Percentiles rank a stretch among this genome's conserved stretches.
These are phyloP conservation scores for Gymnoscelis rufifasciata DNA, from an alignment of 2,888 invertebrate species.

Conservation along the genomic window DNA sequence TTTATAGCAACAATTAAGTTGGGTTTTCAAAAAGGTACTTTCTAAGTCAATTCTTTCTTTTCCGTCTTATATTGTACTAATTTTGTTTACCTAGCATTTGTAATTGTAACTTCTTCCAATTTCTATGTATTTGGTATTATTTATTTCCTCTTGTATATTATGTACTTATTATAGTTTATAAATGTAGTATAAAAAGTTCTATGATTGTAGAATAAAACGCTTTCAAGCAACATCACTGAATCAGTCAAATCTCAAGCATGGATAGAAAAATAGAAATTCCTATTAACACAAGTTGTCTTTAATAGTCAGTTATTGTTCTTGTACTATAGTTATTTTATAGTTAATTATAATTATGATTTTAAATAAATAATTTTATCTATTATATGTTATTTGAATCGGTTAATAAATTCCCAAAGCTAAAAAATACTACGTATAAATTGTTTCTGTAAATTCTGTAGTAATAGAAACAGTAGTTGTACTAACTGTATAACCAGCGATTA, in stretches of 20 bases:
- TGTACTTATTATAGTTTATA: slow-evolving; percentile 10
- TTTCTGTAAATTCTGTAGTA: no score
- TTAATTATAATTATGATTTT: slow-evolving; percentile 46
- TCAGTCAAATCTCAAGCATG: slow-evolving; percentile 38
- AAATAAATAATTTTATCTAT: slow-evolving; percentile 61
- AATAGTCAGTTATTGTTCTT: slow-evolving; percentile 33
- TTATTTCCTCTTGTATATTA: slow-evolving; percentile 8
- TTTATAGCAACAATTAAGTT: no score
- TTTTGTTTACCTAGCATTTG: neutral
- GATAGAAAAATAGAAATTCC: slow-evolving; percentile 42
- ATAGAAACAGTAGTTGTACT: no score
- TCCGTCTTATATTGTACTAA: no score
- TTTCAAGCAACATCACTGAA: slow-evolving; percentile 20
- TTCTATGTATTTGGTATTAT: neutral
- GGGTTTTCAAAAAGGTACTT: no score
- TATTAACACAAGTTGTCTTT: slow-evolving; percentile 50
- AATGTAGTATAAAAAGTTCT: slow-evolving; percentile 1
- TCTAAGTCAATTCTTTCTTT: no score
- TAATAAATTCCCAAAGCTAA: no score
- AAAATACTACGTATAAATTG: no score
- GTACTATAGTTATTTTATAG: slow-evolving; percentile 52
- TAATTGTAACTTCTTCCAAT: neutral
- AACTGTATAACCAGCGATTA: no score
- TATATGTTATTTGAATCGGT: slow-evolving; percentile 17
- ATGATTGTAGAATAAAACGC: slow-evolving; percentile 3